Evolutionary conservation across 2,888 invertebrate species (phyloP), one percentile per base, ranked within the genome.

Genomic region (Latheticus oryzae): DNA sequence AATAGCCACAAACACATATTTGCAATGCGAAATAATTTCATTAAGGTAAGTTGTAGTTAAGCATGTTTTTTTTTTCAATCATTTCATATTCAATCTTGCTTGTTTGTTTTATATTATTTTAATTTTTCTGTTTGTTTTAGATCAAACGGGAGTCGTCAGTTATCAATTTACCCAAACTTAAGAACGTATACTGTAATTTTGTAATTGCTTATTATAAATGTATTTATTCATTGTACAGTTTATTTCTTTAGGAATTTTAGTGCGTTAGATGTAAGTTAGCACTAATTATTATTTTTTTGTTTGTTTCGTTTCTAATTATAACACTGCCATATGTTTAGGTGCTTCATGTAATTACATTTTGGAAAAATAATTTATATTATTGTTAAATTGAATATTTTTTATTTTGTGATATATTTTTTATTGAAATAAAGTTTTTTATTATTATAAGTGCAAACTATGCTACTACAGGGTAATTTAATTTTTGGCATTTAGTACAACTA

Each of bases 141-240:
- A 81, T 70, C 78, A 79, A 64, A 77, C 77, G 67, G 80, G 81
- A 68, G 78, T 81, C 70, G 76, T 81, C 73, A 80, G 81, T 71
- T 82, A 81, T 73, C 81, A 81, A 71, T 81, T 80, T 70, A 76
- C 80, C 71, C 80, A 77, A 76, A 81, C 78, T 72, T 80, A 79
- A 57, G 28, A 54, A 28, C 56, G 67, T 70, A 70, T 67, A 68
- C 68, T 63, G 64, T 67, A 66, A 64, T 73, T 73, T 73, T 70
- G 64, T 73, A 70, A 66, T 56, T 60, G 67, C 71, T 72, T n/a
- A n/a, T 73, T 71, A 66, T 72, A 73, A 67, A 72, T 71, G 71
- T 65, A 52, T 50, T n/a, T 43, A 32, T 61, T 62, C 58, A 62
- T 60, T 68, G 70, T 70, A 70, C 69, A 71, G 69, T 67, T 70